Base-by-base conservation (phyloP, 2,797 vertebrate species). In the Anabas testudineus region DNA sequence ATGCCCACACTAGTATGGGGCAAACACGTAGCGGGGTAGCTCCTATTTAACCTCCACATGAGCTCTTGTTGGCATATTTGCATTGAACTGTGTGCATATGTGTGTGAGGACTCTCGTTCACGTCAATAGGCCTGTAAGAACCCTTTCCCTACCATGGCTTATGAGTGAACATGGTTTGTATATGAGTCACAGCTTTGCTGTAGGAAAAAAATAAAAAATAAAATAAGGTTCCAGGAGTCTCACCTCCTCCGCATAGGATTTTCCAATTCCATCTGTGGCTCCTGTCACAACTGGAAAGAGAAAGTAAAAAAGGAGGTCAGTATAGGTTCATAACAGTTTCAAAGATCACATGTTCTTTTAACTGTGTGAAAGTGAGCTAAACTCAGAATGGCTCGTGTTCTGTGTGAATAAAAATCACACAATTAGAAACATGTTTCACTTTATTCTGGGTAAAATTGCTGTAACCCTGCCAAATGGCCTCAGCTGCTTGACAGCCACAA, bases 201-300 rank as follows among this genome's bases (percentile, higher is more conserved):
- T 86, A n/a, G n/a, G 82, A 79, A 81, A 79, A 42, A 84, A 91
- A 80, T 75, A 2, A 85, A 89, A 88, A 32, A 8, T 32, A 78
- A 85, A 85, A 84, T 71, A 82, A 80, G 55, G 54, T 67, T 64
- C 69, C 70, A 80, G 76, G 84, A 89, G 64, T 68, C 96, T 94
- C 92, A 98, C 98, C 96, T 98, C 95, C 92, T 96, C 95, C 57
- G 96, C 96, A 80, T 99, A 99, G 70, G 96, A 95, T 92, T 98
- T 99, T 87, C 98, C 97, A 78, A 99, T 99, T 85, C 98, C 98
- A 93, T 99, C 98, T 9, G 97, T 99, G 85, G 96, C 92, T 87
- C 98, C 98, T 0, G 97, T 99, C 87, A 99, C 93, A 93, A 98
- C 98, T 99, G 86, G 30, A 90, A 76, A 57, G 67, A 84, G 74